phyloP scores from a whole-genome alignment of 2,888 invertebrate genomes.

The Agrotis puta region DNA sequence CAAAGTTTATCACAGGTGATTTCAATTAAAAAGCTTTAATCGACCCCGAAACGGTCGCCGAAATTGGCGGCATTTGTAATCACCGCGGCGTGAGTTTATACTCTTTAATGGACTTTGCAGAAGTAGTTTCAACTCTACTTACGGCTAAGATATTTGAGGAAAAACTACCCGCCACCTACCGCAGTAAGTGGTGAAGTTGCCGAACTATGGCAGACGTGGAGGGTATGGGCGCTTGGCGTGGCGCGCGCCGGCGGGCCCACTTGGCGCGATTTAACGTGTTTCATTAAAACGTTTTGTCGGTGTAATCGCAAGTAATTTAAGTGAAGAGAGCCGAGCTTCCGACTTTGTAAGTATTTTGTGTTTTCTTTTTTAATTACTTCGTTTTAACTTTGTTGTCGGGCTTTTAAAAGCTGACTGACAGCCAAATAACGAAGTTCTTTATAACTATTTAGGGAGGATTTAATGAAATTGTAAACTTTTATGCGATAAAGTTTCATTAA shows the following conservation, averaged over 20 bases:
- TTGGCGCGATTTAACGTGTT: constrained; percentile 90
- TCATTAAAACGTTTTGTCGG: constrained; percentile 91
- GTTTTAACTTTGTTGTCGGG: constrained; percentile 90
- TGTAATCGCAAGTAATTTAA: constrained; percentile 91
- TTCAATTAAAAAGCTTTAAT: constrained; percentile 88
- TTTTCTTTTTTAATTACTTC: constrained; percentile 91
- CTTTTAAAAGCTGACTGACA: constrained; percentile 91
- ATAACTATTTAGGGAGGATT: constrained; percentile 88
- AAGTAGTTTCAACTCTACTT: constrained; percentile 90
- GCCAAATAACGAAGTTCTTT: constrained; percentile 90
- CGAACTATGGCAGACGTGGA: constrained; percentile 81
- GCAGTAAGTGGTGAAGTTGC: constrained; percentile 88
- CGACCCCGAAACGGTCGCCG: constrained; percentile 84
- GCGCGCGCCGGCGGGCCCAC: constrained; percentile 80
- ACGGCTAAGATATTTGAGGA: constrained; percentile 90
- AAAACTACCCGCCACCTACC: constrained; percentile 88
- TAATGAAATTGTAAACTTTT: constrained; percentile 87
- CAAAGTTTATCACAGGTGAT: constrained; percentile 78
- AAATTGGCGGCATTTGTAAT: constrained; percentile 89
- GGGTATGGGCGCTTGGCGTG: constrained; percentile 67
- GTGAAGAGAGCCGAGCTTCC: constrained; percentile 90
- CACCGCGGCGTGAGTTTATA: constrained; percentile 87
- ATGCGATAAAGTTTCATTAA: constrained; percentile 78
- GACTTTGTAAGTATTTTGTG: constrained; percentile 91
- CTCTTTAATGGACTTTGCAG: constrained; percentile 89